These are phyloP conservation scores for Takifugu ocellatus DNA, from an alignment of 2,797 vertebrate species.

Conservation along the genomic window DNA sequence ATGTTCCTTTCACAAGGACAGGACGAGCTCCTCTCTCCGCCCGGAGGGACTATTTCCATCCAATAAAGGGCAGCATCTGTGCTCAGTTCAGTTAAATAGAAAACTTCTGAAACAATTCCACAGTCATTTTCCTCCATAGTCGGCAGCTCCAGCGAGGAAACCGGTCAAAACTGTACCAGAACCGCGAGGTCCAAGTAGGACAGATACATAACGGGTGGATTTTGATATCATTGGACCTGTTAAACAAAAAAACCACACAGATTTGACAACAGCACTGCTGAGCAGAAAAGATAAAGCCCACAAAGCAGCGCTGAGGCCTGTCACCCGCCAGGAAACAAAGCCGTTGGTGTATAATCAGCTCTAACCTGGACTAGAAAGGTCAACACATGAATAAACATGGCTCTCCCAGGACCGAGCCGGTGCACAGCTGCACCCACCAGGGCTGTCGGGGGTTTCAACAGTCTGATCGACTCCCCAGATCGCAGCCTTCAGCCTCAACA, in stretches of 20 bases:
- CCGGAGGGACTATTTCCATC: too few species aligned
- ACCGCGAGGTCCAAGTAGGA: too few species aligned
- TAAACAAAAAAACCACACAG: conserved; percentile 14
- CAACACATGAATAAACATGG: conserved; percentile 57
- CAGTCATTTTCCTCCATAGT: too few species aligned
- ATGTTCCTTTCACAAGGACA: too few species aligned
- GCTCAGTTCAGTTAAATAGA: too few species aligned
- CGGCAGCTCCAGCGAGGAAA: too few species aligned
- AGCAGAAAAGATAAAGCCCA: conserved; percentile 36
- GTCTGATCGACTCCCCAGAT: neutral
- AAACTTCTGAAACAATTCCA: too few species aligned
- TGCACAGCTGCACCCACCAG: conserved; percentile 30
- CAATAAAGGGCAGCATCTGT: too few species aligned
- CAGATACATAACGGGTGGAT: too few species aligned
- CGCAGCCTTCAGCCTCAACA: too few species aligned
- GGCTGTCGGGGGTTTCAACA: conserved; percentile 16
- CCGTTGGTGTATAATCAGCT: conserved; percentile 42
- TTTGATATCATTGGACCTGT: conserved; percentile 29
- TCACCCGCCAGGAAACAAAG: conserved; percentile 44
- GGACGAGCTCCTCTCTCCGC: too few species aligned
- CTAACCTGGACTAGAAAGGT: conserved; percentile 50
- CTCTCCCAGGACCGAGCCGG: conserved; percentile 24
- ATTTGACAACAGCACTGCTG: conserved; percentile 46
- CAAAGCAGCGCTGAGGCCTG: conserved; percentile 30
- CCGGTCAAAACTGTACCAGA: too few species aligned